A percentile compares a stretch with the other conserved stretches of the same genome.
Conservation (phyloP, 2,888 invertebrate species). For the Steinernema hermaphroditum region DNA sequence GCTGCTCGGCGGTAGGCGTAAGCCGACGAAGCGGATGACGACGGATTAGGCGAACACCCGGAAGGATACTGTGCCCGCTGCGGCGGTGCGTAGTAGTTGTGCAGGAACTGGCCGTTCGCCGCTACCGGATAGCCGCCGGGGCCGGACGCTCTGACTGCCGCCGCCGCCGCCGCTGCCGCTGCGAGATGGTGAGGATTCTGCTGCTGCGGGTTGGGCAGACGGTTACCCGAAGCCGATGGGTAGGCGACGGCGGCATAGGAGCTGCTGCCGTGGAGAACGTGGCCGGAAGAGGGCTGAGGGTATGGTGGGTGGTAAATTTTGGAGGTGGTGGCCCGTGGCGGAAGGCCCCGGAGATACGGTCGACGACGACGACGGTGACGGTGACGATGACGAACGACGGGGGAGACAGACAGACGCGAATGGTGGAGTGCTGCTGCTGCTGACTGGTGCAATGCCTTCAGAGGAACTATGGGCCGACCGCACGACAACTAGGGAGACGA, state of each 20-base stretch:
- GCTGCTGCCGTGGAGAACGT: neutral
- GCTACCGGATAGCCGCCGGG: too few relatives aligned
- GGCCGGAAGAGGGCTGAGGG: constrained; percentile 7
- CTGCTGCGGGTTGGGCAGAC: neutral
- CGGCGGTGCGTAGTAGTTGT: constrained; percentile 2
- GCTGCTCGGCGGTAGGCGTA: neutral
- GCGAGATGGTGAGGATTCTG: constrained; percentile 36
- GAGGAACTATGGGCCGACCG: constrained; percentile 31
- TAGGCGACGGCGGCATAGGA: constrained; percentile 15
- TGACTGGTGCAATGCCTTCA: constrained; percentile 29
- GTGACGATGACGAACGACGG: constrained; percentile 15
- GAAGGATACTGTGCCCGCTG: constrained; percentile 24
- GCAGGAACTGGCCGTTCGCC: neutral
- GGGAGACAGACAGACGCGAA: constrained; percentile 14
- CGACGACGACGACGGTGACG: constrained; percentile 24
- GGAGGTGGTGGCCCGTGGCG: constrained; percentile 22
- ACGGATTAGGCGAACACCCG: constrained; percentile 28
- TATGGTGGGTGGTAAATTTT: constrained; percentile 29
- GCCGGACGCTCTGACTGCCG: constrained; percentile 12
- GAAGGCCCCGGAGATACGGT: constrained; percentile 20
- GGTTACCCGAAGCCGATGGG: constrained; percentile 16
- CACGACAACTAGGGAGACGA: constrained; percentile 30
- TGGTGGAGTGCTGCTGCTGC: constrained; percentile 8
- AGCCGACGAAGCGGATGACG: neutral
- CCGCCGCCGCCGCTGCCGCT: constrained; percentile 35